Conservation (phyloP, 2,113 vertebrate genomes). For the Pteropus alecto region DNA sequence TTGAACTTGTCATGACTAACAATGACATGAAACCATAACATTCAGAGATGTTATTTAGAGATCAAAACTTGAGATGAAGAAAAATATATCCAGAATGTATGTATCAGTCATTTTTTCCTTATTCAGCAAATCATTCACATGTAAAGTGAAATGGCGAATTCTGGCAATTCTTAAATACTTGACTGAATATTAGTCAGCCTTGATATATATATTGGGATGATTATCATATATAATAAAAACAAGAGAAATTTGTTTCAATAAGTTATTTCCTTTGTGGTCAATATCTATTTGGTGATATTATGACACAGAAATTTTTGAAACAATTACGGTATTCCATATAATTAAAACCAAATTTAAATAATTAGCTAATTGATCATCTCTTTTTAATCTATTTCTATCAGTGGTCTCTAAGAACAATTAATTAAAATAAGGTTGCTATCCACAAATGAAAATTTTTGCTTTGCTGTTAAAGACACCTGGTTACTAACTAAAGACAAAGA, state of each 20-base stretch:
- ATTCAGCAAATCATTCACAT: neutral
- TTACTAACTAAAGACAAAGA: neutral
- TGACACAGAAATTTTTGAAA: neutral
- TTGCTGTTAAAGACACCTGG: neutral
- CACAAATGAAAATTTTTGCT: neutral
- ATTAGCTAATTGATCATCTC: neutral
- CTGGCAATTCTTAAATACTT: neutral
- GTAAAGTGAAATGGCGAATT: neutral
- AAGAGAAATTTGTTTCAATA: neutral
- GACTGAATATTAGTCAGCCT: neutral
- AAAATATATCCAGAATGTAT: neutral
- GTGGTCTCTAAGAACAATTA: neutral
- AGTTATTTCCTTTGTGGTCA: neutral
- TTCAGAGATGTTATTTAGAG: neutral
- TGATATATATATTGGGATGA: neutral
- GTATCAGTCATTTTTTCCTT: neutral
- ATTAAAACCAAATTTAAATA: conserved; percentile 17
- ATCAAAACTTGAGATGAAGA: neutral
- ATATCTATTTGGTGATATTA: neutral
- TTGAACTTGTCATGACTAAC: neutral
- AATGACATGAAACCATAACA: neutral
- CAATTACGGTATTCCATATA: neutral
- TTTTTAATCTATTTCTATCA: neutral
- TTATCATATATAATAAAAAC: neutral
- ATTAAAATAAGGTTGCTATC: neutral